These are phyloP conservation scores for Rhysida immarginata DNA, from an alignment of 1,140 invertebrate genomes.

Conservation along the genomic window DNA sequence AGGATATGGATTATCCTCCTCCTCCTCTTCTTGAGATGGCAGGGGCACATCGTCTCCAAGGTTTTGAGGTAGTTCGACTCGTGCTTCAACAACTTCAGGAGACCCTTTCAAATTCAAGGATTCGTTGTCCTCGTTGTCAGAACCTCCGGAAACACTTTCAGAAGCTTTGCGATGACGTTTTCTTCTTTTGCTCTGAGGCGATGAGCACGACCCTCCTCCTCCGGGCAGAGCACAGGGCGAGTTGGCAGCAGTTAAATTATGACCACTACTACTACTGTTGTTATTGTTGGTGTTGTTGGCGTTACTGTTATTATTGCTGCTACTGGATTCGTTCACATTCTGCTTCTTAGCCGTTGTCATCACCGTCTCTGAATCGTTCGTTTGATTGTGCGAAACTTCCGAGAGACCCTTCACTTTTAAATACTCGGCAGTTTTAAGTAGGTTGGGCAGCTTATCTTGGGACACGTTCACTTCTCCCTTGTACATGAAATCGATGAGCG, in stretches of 20 bases:
- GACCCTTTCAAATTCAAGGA: not conserved
- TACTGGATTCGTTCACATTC: not conserved
- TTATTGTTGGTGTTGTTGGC: not conserved
- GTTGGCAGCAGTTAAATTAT: not conserved
- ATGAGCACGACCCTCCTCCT: not conserved
- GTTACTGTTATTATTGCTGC: not conserved
- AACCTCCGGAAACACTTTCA: not conserved
- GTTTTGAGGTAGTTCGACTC: not conserved
- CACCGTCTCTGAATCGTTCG: not conserved
- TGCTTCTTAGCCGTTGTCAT: not conserved
- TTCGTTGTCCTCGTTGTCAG: not conserved
- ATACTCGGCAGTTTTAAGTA: constrained; percentile 71
- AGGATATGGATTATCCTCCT: not conserved
- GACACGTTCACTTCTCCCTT: constrained; percentile 72
- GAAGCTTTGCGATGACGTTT: not conserved
- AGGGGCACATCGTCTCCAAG: not conserved
- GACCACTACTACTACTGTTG: not conserved
- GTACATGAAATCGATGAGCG: constrained; percentile 84
- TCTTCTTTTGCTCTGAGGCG: not conserved
- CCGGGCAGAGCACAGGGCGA: not conserved
- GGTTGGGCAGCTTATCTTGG: constrained; percentile 58
- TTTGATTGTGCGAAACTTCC: constrained; percentile 14
- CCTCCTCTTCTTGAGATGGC: not conserved
- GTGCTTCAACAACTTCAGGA: constrained; percentile 4
- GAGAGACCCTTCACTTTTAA: constrained; percentile 42